phyloP scores from a whole-genome alignment of 2,113 vertebrate genomes.

The Strix aluco region DNA sequence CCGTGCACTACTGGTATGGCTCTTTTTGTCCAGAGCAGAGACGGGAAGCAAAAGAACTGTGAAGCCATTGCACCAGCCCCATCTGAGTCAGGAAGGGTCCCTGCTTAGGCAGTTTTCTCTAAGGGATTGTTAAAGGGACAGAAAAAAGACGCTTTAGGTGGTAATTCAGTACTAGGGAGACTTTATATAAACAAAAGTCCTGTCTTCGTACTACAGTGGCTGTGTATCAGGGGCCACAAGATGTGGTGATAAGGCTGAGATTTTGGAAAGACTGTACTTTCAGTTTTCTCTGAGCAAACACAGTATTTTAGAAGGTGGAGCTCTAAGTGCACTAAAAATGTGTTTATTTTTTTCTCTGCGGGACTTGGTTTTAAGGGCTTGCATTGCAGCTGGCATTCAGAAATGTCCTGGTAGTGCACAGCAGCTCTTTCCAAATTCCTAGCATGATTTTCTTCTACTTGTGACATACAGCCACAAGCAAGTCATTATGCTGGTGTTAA shows the following conservation, averaged over 20 bases:
- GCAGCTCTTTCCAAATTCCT: neutral
- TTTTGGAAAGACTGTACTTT: neutral
- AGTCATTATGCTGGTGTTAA: neutral
- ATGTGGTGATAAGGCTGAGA: neutral
- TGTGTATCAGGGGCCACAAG: neutral
- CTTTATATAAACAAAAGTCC: neutral
- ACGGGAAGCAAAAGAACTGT: fast-evolving
- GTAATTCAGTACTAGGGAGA: neutral
- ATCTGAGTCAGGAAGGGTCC: neutral
- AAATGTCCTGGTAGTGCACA: neutral
- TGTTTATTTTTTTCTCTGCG: fast-evolving
- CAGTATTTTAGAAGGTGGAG: neutral
- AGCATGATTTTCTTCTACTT: neutral
- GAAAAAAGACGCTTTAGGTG: neutral
- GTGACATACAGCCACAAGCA: neutral
- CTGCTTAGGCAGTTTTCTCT: neutral
- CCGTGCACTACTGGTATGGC: fast-evolving
- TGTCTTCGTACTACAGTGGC: neutral
- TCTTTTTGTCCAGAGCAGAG: neutral
- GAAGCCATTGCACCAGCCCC: neutral
- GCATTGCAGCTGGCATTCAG: fast-evolving
- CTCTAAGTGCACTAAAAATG: neutral
- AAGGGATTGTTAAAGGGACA: neutral
- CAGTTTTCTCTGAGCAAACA: neutral
- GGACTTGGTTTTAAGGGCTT: neutral